A percentile compares a stretch with the other conserved stretches of the same genome.
Conservation (phyloP, 1,140 invertebrate species). For the Drosophila carrolli region DNA sequence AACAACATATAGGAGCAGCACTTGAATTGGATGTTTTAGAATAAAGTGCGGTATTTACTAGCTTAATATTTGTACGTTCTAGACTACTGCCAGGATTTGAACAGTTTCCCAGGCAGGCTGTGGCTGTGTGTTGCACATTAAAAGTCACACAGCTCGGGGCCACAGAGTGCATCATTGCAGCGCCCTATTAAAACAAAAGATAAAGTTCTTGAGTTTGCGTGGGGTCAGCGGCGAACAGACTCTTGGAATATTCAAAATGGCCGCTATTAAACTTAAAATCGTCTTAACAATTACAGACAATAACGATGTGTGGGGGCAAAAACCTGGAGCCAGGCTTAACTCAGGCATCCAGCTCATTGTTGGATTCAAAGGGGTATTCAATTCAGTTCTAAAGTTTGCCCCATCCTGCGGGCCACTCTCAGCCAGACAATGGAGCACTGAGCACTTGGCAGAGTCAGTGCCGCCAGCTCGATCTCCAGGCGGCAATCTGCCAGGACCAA, state of each 20-base stretch:
- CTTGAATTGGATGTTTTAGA: neutral
- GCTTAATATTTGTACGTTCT: conserved; percentile 12
- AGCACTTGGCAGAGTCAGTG: conserved; percentile 28
- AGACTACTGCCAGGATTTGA: neutral
- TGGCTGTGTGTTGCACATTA: conserved; percentile 10
- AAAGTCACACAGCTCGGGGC: conserved; percentile 19
- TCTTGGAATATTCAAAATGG: conserved; percentile 15
- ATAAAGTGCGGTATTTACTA: conserved; percentile 13
- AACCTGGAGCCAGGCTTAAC: neutral
- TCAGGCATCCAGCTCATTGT: conserved; percentile 11
- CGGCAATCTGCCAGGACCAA: conserved; percentile 51
- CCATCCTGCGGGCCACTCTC: conserved; percentile 37
- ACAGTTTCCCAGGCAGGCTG: conserved; percentile 5
- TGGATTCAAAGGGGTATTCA: conserved; percentile 45
- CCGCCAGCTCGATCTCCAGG: conserved; percentile 40
- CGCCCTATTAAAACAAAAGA: conserved; percentile 34
- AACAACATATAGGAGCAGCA: conserved; percentile 5
- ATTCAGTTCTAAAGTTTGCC: conserved; percentile 47
- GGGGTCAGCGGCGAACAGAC: conserved; percentile 5
- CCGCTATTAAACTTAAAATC: conserved; percentile 44
- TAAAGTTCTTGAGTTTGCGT: conserved; percentile 19
- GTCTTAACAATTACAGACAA: conserved; percentile 43
- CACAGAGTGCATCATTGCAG: conserved; percentile 11
- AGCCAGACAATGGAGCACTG: conserved; percentile 51
- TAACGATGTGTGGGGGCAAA: conserved; percentile 24